A percentile compares a stretch with the other conserved stretches of the same genome.
Conservation (phyloP, 1,140 invertebrate genomes). For the Lordiphosa clarofinis region DNA sequence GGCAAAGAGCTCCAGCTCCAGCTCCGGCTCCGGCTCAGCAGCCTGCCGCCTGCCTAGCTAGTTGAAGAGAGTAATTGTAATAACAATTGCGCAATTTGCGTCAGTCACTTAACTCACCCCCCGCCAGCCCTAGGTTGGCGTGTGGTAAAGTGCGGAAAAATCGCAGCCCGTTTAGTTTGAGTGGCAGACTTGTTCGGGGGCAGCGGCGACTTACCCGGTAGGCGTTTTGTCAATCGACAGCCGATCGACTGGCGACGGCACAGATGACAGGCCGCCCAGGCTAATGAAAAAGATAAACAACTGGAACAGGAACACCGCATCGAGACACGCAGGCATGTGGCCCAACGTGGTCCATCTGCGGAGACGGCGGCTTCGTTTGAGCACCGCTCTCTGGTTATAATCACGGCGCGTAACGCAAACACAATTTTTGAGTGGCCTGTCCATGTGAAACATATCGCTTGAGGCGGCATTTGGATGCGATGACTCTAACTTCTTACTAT, state of each 20-base stretch:
- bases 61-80: constrained; percentile 72
- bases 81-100: constrained; percentile 76
- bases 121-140: constrained; percentile 23
- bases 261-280: constrained; percentile 73
- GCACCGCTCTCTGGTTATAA: constrained; percentile 57
- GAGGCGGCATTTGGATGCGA: constrained; percentile 37
- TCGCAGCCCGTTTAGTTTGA: constrained; percentile 55
- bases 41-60: constrained; percentile 27
- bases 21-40: not conserved
- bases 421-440: constrained; percentile 70
- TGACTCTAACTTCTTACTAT: constrained; percentile 5
- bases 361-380: constrained; percentile 60
- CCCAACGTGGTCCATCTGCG: constrained; percentile 6
- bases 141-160: constrained; percentile 61
- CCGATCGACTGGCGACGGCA: constrained; percentile 69
- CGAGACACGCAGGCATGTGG: constrained; percentile 14
- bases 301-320: constrained; percentile 52
- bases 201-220: constrained; percentile 40
- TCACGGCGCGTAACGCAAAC: constrained; percentile 73
- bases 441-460: constrained; percentile 62
- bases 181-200: not conserved
- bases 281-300: constrained; percentile 77
- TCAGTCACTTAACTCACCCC: constrained; percentile 61
- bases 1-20: not conserved
- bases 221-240: constrained; percentile 70